These are phyloP conservation scores for Anguilla megastoma DNA, from an alignment of 2,797 vertebrate genomes.

Conservation along the genomic window DNA sequence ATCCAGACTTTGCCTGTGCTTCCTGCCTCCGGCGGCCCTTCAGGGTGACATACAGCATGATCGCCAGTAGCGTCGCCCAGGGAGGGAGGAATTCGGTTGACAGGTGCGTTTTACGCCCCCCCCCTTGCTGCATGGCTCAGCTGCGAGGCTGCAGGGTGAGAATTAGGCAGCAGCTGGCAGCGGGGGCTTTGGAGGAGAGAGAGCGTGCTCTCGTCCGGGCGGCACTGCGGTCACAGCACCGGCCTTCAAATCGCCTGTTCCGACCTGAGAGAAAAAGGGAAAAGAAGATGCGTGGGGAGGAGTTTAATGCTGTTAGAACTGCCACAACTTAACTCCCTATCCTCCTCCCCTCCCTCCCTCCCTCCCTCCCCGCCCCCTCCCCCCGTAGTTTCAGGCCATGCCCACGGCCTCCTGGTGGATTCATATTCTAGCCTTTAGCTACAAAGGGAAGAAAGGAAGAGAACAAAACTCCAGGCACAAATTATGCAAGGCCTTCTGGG, in stretches of 20 bases:
- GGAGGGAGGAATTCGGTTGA: not conserved
- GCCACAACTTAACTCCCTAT: constrained; percentile 8
- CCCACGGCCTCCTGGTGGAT: constrained; percentile 71
- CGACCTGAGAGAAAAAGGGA: not conserved
- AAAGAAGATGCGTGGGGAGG: not conserved
- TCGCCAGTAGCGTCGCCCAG: not conserved
- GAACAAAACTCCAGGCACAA: constrained; percentile 77
- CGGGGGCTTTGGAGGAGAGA: too few species aligned
- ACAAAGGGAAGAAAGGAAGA: constrained; percentile 68
- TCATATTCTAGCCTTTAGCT: constrained; percentile 65
- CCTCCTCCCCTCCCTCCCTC: constrained; percentile 56
- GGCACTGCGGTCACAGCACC: not conserved
- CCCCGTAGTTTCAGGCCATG: constrained; percentile 67
- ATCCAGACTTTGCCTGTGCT: not conserved
- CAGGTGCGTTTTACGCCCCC: too few species aligned
- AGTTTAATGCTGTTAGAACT: not conserved
- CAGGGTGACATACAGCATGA: not conserved
- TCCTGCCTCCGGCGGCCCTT: not conserved
- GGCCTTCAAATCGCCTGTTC: not conserved
- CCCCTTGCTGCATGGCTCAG: too few species aligned
- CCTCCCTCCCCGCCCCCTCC: constrained; percentile 69
- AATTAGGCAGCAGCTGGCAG: not conserved
- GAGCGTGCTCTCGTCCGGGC: not conserved
- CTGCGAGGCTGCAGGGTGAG: too few species aligned
- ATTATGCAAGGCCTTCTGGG: constrained; percentile 81